Percentiles rank a stretch among this genome's conserved stretches.
Conservation (phyloP, 2,797 vertebrate genomes). For the Lagodon rhomboides region DNA sequence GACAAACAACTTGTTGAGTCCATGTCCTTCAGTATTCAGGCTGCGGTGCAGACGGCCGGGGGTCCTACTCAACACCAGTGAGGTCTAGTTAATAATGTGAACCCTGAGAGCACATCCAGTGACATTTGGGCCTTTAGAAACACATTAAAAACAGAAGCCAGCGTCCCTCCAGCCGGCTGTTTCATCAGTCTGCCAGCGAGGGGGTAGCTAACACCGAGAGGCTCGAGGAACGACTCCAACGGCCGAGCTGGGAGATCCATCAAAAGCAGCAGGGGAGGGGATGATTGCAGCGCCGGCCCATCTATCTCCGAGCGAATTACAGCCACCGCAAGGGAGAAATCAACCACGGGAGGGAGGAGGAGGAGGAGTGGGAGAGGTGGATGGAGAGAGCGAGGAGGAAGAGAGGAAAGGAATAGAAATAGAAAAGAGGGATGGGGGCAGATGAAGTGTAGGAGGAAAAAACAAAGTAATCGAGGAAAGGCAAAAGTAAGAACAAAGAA, state of each 20-base stretch:
- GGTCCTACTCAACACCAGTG: background rate
- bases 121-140: slow-evolving; percentile 25
- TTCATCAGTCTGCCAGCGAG: slow-evolving; percentile 45
- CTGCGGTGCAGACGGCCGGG: background rate
- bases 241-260: slow-evolving; percentile 57
- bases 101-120: background rate
- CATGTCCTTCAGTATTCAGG: background rate
- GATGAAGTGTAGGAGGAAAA: slow-evolving; percentile 2
- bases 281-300: slow-evolving; percentile 47
- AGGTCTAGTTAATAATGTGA: slow-evolving; percentile 4
- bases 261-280: slow-evolving; percentile 36
- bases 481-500: too few relatives aligned
- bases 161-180: background rate
- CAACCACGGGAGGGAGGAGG: slow-evolving; percentile 12
- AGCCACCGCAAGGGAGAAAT: slow-evolving; percentile 49
- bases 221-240: slow-evolving; percentile 31
- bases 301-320: slow-evolving; percentile 67
- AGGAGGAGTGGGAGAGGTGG: background rate
- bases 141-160: slow-evolving; percentile 32
- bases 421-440: background rate
- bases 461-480: background rate
- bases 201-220: slow-evolving; percentile 4
- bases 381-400: background rate
- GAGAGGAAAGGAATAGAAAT: background rate
- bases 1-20: background rate